Evolutionary conservation across 2,797 vertebrate species (phyloP).

Genomic region (Xiphophorus birchmanni): DNA sequence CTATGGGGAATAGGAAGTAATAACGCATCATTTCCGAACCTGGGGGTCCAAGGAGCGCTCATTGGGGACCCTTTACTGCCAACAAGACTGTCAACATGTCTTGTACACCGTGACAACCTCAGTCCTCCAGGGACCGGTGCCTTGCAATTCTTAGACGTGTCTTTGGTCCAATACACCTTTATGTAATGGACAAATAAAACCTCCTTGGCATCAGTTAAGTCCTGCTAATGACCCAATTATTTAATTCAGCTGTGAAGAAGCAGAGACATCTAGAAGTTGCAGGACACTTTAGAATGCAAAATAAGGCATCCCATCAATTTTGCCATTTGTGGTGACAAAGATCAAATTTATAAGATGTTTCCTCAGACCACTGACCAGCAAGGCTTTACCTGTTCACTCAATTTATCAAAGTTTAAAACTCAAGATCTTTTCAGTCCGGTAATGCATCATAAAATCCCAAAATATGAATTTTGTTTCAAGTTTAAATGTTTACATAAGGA

Average conservation of each 20-base stretch:
- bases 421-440: background rate
- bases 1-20: conserved; percentile 11
- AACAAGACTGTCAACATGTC: background rate
- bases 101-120: background rate
- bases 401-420: background rate
- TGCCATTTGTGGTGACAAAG: background rate
- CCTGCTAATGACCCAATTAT: background rate
- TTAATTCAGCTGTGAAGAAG: background rate
- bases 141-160: background rate
- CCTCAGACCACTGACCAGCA: background rate
- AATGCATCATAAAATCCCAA: background rate
- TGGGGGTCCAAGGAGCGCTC: background rate
- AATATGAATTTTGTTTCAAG: background rate
- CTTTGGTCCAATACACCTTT: background rate
- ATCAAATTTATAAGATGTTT: background rate
- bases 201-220: background rate
- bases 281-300: background rate
- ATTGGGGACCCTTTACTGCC: background rate
- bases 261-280: background rate
- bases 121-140: background rate
- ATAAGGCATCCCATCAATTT: background rate
- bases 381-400: background rate
- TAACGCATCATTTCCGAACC: background rate
- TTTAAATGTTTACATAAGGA: background rate
- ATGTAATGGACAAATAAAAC: background rate